These are phyloP conservation scores for Solenodon paradoxus DNA, from an alignment of 2,113 vertebrate genomes.

Conservation along the genomic window DNA sequence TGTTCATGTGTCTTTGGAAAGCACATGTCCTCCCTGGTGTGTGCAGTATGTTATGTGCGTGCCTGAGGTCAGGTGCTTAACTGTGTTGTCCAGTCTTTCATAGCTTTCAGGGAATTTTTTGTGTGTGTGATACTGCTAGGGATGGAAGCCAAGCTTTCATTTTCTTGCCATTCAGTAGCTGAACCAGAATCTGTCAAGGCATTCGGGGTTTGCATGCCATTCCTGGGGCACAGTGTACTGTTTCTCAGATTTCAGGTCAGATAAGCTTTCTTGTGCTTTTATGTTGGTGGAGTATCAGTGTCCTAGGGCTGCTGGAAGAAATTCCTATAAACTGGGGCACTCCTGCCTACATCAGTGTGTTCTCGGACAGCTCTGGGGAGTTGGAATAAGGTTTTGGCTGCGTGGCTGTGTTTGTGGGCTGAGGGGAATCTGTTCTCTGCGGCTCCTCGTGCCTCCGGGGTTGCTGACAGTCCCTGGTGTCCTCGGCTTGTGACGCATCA, in stretches of 20 bases:
- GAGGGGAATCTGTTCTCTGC: rapidly evolving
- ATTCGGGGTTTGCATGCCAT: not conserved
- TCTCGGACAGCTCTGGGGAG: not conserved
- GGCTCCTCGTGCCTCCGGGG: not conserved
- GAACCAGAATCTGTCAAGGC: not conserved
- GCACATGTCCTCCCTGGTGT: not conserved
- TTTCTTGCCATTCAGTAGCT: not conserved
- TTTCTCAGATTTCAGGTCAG: not conserved
- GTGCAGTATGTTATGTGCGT: not conserved
- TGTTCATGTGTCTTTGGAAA: not conserved
- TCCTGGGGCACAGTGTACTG: not conserved
- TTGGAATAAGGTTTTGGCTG: not conserved
- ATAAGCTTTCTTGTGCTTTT: not conserved
- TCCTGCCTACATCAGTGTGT: no score
- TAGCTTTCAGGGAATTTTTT: not conserved
- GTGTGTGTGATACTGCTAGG: not conserved
- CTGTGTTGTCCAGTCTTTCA: not conserved
- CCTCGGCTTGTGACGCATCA: not conserved
- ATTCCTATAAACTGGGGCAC: not conserved
- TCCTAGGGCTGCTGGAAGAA: not conserved
- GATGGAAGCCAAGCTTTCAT: not conserved
- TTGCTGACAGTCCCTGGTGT: not conserved
- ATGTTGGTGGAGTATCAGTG: not conserved
- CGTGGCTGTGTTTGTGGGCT: rapidly evolving
- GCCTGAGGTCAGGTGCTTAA: not conserved